A percentile compares a stretch with the other conserved stretches of the same genome.
Evolutionary conservation across 2,797 vertebrate species (phyloP).

Genomic region (Liasis olivaceus): DNA sequence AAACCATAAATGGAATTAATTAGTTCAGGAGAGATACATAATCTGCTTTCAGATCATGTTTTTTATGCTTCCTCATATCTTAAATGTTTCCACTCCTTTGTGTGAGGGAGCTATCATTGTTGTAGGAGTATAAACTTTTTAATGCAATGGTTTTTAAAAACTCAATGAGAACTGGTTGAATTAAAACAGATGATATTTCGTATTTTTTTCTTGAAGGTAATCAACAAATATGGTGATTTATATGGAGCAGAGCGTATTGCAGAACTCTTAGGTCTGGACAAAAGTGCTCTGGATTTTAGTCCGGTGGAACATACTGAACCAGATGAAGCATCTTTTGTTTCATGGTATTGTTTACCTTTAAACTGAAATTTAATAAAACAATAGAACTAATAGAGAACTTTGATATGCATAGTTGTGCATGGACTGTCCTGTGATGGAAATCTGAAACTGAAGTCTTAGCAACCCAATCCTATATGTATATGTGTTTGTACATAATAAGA

Average conservation of each 20-base stretch:
- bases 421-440: constrained; percentile 12
- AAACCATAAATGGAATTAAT: no score
- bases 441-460: not conserved
- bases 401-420: not conserved
- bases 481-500: not conserved
- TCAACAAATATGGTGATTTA: constrained; percentile 97
- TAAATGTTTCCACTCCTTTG: constrained; percentile 3
- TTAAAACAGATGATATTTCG: constrained; percentile 3
- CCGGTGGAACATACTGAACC: constrained; percentile 87
- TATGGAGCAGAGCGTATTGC: constrained; percentile 97
- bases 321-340: constrained; percentile 90
- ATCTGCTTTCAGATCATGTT: constrained; percentile 54
- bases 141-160: not conserved
- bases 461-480: not conserved
- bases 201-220: constrained; percentile 81
- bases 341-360: constrained; percentile 78
- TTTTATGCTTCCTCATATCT: constrained; percentile 46
- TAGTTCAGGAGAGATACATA: no score
- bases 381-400: not conserved
- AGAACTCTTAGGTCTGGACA: constrained; percentile 95
- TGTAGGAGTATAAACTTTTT: constrained; percentile 31
- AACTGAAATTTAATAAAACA: not conserved
- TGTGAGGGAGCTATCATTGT: constrained; percentile 51
- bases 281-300: constrained; percentile 96
- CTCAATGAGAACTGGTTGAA: constrained; percentile 9